Conservation (phyloP, 1,140 invertebrate species). For the Magallana gigas region DNA sequence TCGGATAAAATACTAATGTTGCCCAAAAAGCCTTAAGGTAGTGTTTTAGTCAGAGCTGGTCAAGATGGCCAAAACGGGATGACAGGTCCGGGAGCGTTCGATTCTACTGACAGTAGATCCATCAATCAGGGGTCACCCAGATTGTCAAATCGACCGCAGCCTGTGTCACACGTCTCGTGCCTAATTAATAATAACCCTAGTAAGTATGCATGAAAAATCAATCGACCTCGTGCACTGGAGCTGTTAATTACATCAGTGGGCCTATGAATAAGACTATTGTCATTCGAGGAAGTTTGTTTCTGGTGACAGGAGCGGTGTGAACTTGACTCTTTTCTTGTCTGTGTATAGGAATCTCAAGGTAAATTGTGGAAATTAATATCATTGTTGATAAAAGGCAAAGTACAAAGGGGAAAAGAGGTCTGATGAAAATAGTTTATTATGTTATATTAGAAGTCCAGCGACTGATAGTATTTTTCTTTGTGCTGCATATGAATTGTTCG, state of each 20-base stretch:
- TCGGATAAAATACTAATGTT: not conserved
- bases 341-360: conserved; percentile 1
- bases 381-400: too few species aligned
- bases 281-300: conserved; percentile 1
- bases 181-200: conserved; percentile 25
- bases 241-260: not conserved
- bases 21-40: not conserved
- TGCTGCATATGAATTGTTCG: too few species aligned
- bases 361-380: not conserved
- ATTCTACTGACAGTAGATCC: conserved; percentile 4
- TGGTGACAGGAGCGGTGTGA: not conserved
- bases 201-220: conserved; percentile 30
- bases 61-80: not conserved
- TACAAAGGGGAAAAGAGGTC: too few species aligned
- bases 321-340: not conserved
- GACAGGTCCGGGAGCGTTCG: conserved; percentile 21
- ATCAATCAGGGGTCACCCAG: not conserved
- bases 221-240: not conserved
- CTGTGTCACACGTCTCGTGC: not conserved
- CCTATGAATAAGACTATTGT: conserved; percentile 22
- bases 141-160: conserved; percentile 25
- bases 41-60: not conserved
- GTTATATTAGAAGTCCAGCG: too few species aligned
- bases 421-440: too few species aligned
- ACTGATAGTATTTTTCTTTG: too few species aligned